phyloP scores from a whole-genome alignment of 2,888 invertebrate genomes.

The Rhodophaea formosa region DNA sequence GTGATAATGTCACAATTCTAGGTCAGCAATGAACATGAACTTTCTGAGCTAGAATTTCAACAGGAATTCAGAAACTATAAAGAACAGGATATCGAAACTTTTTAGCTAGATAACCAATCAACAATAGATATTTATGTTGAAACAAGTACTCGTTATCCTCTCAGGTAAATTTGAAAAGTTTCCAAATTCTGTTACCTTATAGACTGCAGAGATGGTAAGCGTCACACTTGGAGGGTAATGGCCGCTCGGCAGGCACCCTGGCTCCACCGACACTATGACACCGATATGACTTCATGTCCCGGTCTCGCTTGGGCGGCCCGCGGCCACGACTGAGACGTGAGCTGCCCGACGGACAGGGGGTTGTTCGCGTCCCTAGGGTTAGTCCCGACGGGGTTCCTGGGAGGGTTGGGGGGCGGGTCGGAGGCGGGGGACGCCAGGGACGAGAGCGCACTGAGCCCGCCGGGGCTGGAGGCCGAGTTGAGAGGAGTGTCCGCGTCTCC shows the following conservation, averaged over 20 bases:
- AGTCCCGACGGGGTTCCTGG: conserved; percentile 91
- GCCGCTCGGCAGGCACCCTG: conserved; percentile 32
- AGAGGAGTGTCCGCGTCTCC: conserved; percentile 77
- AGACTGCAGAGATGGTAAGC: not conserved
- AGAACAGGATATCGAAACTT: conserved; percentile 34
- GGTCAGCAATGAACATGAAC: conserved; percentile 4
- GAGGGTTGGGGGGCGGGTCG: conserved; percentile 80
- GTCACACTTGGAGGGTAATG: conserved; percentile 3
- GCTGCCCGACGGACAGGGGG: conserved; percentile 93
- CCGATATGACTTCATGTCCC: conserved; percentile 73
- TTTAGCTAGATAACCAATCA: not conserved
- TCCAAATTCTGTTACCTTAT: not conserved
- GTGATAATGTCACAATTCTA: conserved; percentile 5
- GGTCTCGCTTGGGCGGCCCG: conserved; percentile 62
- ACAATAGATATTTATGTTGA: not conserved
- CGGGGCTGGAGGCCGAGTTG: conserved; percentile 74
- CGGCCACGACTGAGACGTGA: conserved; percentile 86
- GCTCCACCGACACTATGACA: conserved; percentile 65
- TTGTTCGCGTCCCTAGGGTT: conserved; percentile 96
- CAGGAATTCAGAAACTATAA: conserved; percentile 9
- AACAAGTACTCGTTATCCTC: not conserved
- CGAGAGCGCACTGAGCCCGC: conserved; percentile 72
- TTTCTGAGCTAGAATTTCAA: not conserved
- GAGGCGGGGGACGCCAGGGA: conserved; percentile 89
- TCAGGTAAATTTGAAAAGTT: not conserved